Evolutionary conservation across 2,113 vertebrate genomes (phyloP).

Genomic region (Acanthochromis polyacanthus): DNA sequence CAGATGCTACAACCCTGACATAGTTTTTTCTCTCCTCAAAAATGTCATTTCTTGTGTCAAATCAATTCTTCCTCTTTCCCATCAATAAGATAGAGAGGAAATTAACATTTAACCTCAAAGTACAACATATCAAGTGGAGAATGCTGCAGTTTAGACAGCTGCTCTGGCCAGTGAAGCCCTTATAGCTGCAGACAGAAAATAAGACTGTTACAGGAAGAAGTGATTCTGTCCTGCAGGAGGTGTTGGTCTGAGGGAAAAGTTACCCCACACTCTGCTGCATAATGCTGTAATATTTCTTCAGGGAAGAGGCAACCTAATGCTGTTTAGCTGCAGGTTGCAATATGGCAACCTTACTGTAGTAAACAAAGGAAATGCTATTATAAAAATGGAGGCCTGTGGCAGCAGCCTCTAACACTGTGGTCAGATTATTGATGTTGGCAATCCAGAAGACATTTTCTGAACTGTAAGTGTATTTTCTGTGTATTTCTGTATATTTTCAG

Average conservation of each 20-base stretch:
- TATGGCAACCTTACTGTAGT: neutral
- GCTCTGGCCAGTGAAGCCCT: slow-evolving; percentile 1
- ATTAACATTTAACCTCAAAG: slow-evolving; percentile 35
- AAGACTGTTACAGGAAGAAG: neutral
- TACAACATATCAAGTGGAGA: slow-evolving; percentile 16
- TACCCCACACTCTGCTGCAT: slow-evolving; percentile 21
- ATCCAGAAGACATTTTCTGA: neutral
- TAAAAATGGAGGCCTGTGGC: slow-evolving; percentile 13
- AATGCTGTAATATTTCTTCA: neutral
- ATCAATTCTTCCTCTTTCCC: slow-evolving; percentile 13
- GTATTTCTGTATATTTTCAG: too few species aligned
- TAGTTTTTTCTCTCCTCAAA: neutral
- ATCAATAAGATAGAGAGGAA: slow-evolving; percentile 1
- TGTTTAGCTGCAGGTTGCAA: slow-evolving; percentile 13
- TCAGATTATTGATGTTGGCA: slow-evolving; percentile 12
- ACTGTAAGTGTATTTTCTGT: neutral
- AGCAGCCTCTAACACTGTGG: neutral
- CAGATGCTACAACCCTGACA: neutral
- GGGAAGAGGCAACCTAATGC: slow-evolving; percentile 19
- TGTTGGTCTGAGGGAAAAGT: slow-evolving; percentile 17
- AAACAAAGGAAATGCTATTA: slow-evolving; percentile 33
- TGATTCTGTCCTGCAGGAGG: neutral
- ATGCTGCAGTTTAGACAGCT: neutral
- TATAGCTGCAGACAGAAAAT: slow-evolving; percentile 8
- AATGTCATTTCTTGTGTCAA: neutral